These are phyloP conservation scores for Tiaroga cobitis DNA, from an alignment of 2,797 vertebrate genomes.

Conservation along the genomic window DNA sequence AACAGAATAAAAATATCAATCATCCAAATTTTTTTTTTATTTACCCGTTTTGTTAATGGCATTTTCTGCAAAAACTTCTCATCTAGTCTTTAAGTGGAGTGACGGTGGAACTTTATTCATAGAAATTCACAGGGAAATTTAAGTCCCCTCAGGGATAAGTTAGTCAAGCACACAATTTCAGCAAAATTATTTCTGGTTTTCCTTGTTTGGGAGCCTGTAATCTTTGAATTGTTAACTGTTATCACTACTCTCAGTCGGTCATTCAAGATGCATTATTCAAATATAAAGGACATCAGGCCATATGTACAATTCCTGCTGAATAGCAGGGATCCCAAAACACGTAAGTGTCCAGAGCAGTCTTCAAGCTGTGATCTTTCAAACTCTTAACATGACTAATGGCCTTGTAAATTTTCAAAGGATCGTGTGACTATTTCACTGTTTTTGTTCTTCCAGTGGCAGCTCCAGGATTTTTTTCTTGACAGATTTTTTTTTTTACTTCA, in stretches of 20 bases:
- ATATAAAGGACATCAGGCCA: conserved; percentile 4
- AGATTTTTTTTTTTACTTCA: too few species aligned
- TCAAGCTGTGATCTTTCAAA: neutral
- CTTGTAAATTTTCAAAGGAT: neutral
- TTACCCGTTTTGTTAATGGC: neutral
- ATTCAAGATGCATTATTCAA: conserved; percentile 8
- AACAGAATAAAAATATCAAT: neutral
- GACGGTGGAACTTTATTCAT: neutral
- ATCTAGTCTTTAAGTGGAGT: neutral
- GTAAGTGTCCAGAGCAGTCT: neutral
- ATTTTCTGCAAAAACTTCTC: neutral
- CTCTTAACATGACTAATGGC: neutral
- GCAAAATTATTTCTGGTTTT: neutral
- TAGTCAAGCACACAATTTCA: neutral
- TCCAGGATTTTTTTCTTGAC: too few species aligned
- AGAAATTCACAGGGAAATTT: neutral
- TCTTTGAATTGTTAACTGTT: neutral
- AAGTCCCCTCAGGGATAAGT: neutral
- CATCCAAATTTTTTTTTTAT: neutral
- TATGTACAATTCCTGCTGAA: neutral
- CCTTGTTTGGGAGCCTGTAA: neutral
- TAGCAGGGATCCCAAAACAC: neutral
- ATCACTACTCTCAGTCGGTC: too few species aligned
- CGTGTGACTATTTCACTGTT: neutral
- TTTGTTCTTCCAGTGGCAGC: neutral